These are phyloP conservation scores for Menura novaehollandiae DNA, from an alignment of 2,113 vertebrate genomes.

Conservation along the genomic window DNA sequence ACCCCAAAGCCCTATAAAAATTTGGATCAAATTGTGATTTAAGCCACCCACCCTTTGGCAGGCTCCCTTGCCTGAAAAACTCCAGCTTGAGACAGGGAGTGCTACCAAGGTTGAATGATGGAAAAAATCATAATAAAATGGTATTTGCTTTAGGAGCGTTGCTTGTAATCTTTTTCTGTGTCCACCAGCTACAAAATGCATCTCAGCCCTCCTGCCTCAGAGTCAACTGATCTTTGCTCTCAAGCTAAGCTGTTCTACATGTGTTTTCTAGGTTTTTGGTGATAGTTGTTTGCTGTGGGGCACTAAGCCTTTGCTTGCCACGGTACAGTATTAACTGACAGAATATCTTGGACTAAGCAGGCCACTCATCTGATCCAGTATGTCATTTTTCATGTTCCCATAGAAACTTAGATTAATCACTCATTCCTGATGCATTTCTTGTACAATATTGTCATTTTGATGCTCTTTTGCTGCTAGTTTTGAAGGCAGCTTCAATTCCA, in stretches of 20 bases:
- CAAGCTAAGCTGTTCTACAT: not conserved
- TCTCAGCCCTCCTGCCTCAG: not conserved
- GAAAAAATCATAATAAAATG: not conserved
- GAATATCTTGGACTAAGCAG: conserved; percentile 41
- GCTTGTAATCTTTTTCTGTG: not conserved
- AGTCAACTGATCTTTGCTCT: not conserved
- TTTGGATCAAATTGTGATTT: conserved; percentile 7
- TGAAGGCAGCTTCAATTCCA: conserved; percentile 30
- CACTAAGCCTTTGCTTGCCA: not conserved
- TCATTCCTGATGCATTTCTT: conserved; percentile 56
- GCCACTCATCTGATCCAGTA: conserved; percentile 43
- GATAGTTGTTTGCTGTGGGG: not conserved
- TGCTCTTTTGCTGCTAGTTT: conserved; percentile 66
- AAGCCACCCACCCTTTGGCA: conserved; percentile 37
- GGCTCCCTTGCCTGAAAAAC: not conserved
- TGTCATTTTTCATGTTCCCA: conserved; percentile 59
- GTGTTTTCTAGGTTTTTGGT: not conserved
- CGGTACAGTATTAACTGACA: not conserved
- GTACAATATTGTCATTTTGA: conserved; percentile 61
- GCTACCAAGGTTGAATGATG: not conserved
- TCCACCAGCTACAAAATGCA: not conserved
- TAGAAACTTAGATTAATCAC: conserved; percentile 66
- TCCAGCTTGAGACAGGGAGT: conserved; percentile 4
- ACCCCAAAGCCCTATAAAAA: not conserved
- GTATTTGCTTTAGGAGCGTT: not conserved